A percentile compares a stretch with the other conserved stretches of the same genome.
phyloP scores from a whole-genome alignment of 1,140 invertebrate species.

The Caenorhabditis latens region DNA sequence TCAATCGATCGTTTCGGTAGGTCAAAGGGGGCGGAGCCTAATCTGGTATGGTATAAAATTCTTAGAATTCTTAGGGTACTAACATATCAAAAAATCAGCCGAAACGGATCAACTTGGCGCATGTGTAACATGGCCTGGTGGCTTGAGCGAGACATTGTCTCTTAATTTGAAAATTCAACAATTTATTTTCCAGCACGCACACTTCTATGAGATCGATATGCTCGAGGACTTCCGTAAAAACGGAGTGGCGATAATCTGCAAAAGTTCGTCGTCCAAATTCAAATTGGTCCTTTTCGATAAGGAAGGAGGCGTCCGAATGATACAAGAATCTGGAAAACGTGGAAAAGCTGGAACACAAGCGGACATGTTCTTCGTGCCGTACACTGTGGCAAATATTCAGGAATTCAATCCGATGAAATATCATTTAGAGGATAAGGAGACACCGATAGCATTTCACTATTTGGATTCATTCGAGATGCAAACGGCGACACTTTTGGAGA shows the following conservation, averaged over 20 bases:
- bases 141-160: no score
- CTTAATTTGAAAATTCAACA: conserved; percentile 8
- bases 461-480: conserved; percentile 73
- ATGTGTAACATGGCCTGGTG: no score
- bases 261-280: conserved; percentile 75
- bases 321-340: conserved; percentile 73
- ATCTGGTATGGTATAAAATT: no score
- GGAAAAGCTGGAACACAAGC: conserved; percentile 70
- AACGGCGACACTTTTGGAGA: conserved; percentile 73
- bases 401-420: conserved; percentile 76
- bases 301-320: conserved; percentile 76
- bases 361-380: conserved; percentile 78
- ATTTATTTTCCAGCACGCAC: conserved; percentile 73
- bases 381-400: conserved; percentile 70
- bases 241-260: conserved; percentile 76
- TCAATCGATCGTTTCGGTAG: no score
- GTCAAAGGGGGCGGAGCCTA: no score
- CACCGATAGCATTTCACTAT: conserved; percentile 71
- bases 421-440: conserved; percentile 76
- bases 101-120: no score
- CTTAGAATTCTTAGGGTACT: no score
- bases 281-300: conserved; percentile 77
- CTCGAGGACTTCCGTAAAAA: conserved; percentile 64
- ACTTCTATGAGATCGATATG: conserved; percentile 74
- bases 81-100: no score